phyloP scores from a whole-genome alignment of 2,888 invertebrate genomes.

The Trissolcus brochymenae region DNA sequence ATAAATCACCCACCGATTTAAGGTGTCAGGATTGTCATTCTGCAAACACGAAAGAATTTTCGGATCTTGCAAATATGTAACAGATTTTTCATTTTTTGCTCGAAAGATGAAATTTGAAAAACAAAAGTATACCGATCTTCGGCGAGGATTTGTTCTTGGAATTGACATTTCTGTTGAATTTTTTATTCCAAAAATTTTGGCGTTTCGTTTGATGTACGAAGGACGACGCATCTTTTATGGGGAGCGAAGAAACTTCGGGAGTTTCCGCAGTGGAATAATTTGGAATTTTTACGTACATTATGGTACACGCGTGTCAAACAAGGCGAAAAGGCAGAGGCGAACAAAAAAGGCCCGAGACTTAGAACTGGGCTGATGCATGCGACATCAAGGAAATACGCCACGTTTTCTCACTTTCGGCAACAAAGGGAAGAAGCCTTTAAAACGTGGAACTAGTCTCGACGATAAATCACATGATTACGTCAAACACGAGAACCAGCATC shows the following conservation, averaged over 20 bases:
- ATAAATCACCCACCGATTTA: conserved; percentile 35
- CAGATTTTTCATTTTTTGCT: neutral
- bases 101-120: neutral
- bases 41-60: neutral
- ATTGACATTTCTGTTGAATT: too few species aligned
- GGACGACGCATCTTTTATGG: neutral
- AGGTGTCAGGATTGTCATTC: conserved; percentile 6
- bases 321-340: conserved; percentile 11
- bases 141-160: too few species aligned
- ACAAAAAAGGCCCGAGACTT: conserved; percentile 25
- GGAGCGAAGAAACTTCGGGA: conserved; percentile 1
- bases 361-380: conserved; percentile 26
- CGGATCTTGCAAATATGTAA: neutral
- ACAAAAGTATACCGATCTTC: neutral
- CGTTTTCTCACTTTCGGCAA: conserved; percentile 45
- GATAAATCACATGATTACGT: conserved; percentile 57
- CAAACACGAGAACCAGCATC: conserved; percentile 47
- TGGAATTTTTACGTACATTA: neutral
- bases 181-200: neutral
- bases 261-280: conserved; percentile 19
- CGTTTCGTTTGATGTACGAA: neutral
- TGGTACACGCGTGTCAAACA: conserved; percentile 24
- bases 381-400: conserved; percentile 27
- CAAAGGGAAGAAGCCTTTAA: conserved; percentile 55
- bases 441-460: conserved; percentile 45